Base-by-base conservation (phyloP, 2,797 vertebrate genomes). In the Cryptoprocta ferox region DNA sequence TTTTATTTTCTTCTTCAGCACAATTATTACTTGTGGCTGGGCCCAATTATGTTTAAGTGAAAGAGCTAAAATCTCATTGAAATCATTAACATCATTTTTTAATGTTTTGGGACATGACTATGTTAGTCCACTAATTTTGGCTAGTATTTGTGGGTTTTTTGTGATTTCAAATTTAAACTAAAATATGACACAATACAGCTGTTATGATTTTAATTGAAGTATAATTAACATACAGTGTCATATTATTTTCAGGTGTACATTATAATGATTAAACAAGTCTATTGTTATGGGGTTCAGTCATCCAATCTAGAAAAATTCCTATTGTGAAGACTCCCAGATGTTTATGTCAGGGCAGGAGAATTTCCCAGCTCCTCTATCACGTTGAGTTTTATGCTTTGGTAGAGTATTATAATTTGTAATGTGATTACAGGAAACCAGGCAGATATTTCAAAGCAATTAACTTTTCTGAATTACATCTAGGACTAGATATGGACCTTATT, bases 101-200 rank as follows among this genome's bases (percentile, higher is more conserved):
- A 37, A 75, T 85, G 93, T 89, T 91, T 80, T 11, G 75, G 85
- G 73, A 93, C 87, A 92, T 82, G 89, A 66, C 19, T 78, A 1
- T 78, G 26, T 65, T 75, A 70, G 32, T 37, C 15, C 12, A 56
- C 1, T 18, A n/a, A 2, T 30, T 82, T 87, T 45, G 68, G 5
- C 37, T 63, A 45, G 10, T 50, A 61, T 79, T 80, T 94, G 24
- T 59, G 45, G 30, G 21, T n/a, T 93, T 87, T 76, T 76, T 82
- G 61, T 61, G n/a, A 14, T 79, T 96, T 85, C 53, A 92, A 24
- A 89, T 90, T 71, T 92, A 91, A 94, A 78, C 24, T 81, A 76
- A 95, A 90, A 89, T 86, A 65, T 65, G 39, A 30, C 61, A 73
- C 35, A 61, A 1, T 48, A 63, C 26, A 19, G 45, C 16, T 59